A percentile compares a stretch with the other conserved stretches of the same genome.
Evolutionary conservation across 35 echinoderm and acorn worm species (phyloP).

Genomic region (Patiria miniata): DNA sequence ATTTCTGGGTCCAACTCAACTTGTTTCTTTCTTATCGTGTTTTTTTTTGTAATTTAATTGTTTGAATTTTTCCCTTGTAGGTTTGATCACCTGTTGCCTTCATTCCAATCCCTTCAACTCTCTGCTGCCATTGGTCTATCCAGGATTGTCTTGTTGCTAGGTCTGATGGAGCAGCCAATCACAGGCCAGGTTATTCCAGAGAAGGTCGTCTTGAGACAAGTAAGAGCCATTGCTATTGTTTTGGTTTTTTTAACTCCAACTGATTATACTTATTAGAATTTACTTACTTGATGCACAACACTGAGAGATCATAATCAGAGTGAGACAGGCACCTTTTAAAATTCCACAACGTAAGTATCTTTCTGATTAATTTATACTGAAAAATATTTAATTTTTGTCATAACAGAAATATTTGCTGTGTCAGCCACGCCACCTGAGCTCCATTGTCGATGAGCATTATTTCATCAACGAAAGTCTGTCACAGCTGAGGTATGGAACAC

Average conservation of each 20-base stretch:
- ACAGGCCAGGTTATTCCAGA: constrained; percentile 75
- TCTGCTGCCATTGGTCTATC: constrained; percentile 79
- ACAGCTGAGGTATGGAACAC: constrained; percentile 70
- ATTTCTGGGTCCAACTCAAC: too few relatives aligned
- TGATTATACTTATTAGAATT: too few relatives aligned
- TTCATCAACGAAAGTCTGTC: constrained; percentile 79
- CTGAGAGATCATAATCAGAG: too few relatives aligned
- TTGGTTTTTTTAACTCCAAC: background rate
- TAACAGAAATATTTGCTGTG: constrained; percentile 92
- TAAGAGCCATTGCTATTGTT: constrained; percentile 21
- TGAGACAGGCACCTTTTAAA: too few relatives aligned
- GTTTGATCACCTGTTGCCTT: constrained; percentile 83
- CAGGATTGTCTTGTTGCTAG: constrained; percentile 70
- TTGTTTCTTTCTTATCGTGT: background rate
- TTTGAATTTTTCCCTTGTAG: constrained; percentile 20
- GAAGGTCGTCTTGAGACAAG: constrained; percentile 72
- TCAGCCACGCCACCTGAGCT: constrained; percentile 68
- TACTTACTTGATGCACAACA: too few relatives aligned
- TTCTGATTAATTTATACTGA: too few relatives aligned
- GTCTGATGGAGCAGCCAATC: constrained; percentile 84
- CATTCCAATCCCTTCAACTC: constrained; percentile 75
- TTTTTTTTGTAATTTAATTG: background rate
- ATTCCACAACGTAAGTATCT: too few relatives aligned
- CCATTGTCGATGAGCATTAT: constrained; percentile 86
- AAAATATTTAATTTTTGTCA: too few relatives aligned